Evolutionary conservation across 2,113 vertebrate genomes (phyloP).

Genomic region (Hippopotamus amphibius): DNA sequence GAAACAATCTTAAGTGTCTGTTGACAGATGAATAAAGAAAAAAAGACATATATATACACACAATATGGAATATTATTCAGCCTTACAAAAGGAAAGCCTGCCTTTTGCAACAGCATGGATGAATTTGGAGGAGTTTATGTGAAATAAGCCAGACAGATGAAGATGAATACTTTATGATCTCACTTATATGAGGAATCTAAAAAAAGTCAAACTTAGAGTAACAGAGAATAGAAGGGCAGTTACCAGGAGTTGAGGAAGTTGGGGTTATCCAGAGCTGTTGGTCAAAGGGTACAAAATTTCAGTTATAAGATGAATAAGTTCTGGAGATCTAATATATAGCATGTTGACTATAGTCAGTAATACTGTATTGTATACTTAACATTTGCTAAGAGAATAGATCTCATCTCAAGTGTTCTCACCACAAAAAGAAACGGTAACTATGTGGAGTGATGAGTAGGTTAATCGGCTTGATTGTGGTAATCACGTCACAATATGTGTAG

Average conservation of each 20-base stretch:
- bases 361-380: neutral
- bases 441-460: neutral
- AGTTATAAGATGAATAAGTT: neutral
- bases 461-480: neutral
- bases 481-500: neutral
- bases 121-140: neutral
- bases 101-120: neutral
- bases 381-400: neutral
- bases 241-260: neutral
- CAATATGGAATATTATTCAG: neutral
- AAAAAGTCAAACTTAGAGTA: neutral
- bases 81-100: neutral
- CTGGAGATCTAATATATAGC: neutral
- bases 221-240: neutral
- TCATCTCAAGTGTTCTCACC: neutral
- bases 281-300: neutral
- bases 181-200: neutral
- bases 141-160: neutral
- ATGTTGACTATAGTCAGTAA: neutral
- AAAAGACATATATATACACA: neutral
- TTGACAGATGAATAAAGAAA: neutral
- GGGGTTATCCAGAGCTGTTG: neutral
- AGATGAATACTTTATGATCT: neutral
- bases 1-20: neutral
- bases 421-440: slow-evolving; percentile 2